phyloP scores from a whole-genome alignment of 2,113 vertebrate genomes.

The Eurypyga helias region DNA sequence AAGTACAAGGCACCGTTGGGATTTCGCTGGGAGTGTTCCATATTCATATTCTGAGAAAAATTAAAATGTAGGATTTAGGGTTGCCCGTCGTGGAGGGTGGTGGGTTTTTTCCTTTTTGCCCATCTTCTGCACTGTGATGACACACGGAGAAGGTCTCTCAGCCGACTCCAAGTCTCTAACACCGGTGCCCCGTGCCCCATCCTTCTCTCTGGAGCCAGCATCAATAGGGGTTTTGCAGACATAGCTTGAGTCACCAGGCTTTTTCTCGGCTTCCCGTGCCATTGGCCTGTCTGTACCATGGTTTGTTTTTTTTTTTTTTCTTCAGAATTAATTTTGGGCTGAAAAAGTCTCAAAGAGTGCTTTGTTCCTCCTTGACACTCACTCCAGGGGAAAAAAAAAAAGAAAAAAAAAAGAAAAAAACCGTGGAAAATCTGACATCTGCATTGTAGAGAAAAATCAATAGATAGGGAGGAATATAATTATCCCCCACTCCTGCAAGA shows the following conservation, averaged over 20 bases:
- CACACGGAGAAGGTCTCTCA: neutral
- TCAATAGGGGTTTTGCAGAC: conserved; percentile 53
- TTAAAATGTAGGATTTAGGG: neutral
- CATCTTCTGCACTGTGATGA: neutral
- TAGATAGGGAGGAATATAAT: conserved; percentile 77
- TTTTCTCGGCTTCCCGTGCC: conserved; percentile 45
- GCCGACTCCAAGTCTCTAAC: neutral
- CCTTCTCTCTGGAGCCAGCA: neutral
- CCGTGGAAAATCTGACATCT: conserved; percentile 78
- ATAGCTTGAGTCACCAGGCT: conserved; percentile 43
- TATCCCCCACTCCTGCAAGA: conserved; percentile 73
- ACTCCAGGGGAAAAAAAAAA: conserved; percentile 34
- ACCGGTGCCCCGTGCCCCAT: neutral
- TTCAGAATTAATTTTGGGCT: conserved; percentile 76
- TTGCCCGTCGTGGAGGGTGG: neutral
- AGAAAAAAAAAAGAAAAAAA: neutral
- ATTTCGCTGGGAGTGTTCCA: neutral
- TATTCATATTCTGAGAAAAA: neutral
- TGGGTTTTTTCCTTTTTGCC: neutral
- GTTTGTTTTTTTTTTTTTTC: neutral
- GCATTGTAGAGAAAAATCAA: conserved; percentile 72
- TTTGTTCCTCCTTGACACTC: conserved; percentile 80
- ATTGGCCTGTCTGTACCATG: conserved; percentile 54
- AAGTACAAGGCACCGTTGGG: neutral
- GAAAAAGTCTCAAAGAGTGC: conserved; percentile 77